Evolutionary conservation across 2,888 invertebrate species (phyloP).

Genomic region (Sphecodes monilicornis): DNA sequence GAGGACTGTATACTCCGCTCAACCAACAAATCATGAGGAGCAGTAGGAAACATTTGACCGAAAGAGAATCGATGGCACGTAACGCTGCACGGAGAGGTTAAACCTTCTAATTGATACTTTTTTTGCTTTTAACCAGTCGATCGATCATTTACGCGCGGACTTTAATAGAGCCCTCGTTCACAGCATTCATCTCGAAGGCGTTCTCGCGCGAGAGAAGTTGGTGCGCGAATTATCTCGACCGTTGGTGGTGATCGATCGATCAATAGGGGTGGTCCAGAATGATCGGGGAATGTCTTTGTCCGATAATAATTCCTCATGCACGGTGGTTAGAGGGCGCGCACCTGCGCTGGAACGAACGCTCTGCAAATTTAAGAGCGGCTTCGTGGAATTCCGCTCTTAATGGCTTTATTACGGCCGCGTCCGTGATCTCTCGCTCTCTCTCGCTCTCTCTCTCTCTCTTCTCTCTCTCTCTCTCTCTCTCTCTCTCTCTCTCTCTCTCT

Average conservation of each 20-base stretch:
- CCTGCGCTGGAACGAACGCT: slow-evolving; percentile 32
- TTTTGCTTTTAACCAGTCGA: background rate
- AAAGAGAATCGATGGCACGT: background rate
- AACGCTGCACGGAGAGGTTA: background rate
- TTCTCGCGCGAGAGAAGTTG: background rate
- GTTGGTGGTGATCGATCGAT: slow-evolving; percentile 5
- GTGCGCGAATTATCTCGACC: background rate
- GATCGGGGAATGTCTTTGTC: slow-evolving; percentile 17
- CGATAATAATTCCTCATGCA: slow-evolving; percentile 28
- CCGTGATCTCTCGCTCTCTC: background rate
- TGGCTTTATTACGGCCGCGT: slow-evolving; percentile 50
- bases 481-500: background rate
- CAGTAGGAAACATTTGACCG: background rate
- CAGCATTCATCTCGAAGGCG: background rate
- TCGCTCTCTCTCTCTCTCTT: background rate
- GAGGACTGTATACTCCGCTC: no score
- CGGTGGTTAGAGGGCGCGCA: slow-evolving; percentile 11
- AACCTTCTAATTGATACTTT: background rate
- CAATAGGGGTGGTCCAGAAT: slow-evolving; percentile 27
- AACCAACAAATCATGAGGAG: background rate
- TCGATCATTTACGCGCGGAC: background rate
- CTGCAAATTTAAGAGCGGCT: slow-evolving; percentile 57
- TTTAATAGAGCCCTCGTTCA: background rate
- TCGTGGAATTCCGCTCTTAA: slow-evolving; percentile 61
- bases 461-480: background rate